These are phyloP conservation scores for Tragelaphus buxtoni DNA, from an alignment of 2,113 vertebrate species.

Conservation along the genomic window DNA sequence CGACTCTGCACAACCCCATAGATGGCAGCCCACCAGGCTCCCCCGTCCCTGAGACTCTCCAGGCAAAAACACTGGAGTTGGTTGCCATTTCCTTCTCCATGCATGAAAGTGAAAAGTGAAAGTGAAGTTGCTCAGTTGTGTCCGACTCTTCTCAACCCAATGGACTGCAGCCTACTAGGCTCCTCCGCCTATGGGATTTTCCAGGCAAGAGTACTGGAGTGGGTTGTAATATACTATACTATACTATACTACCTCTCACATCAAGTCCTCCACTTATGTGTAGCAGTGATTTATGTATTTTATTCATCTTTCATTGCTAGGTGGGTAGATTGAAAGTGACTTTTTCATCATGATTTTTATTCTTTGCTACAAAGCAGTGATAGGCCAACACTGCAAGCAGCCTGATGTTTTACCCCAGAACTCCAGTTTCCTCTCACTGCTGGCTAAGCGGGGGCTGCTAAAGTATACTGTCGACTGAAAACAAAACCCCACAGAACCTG, in stretches of 20 bases:
- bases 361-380: not conserved
- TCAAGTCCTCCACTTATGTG: not conserved
- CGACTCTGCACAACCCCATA: no score
- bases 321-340: not conserved
- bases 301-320: not conserved
- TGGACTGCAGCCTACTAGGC: no score
- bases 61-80: no score
- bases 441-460: not conserved
- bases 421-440: not conserved
- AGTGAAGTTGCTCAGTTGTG: no score
- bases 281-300: not conserved
- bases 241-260: not conserved
- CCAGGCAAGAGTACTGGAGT: no score
- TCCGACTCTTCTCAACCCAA: no score
- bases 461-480: not conserved
- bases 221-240: no score
- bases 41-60: no score
- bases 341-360: conserved; percentile 26
- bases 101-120: no score
- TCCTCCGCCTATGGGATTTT: no score
- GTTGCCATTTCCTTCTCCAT: no score
- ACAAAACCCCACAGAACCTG: not conserved
- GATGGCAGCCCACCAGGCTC: no score
- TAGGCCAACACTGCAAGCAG: not conserved
- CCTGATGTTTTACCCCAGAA: not conserved